Conservation (phyloP, 2,888 invertebrate genomes). For the Acanthosepion lycidas region DNA sequence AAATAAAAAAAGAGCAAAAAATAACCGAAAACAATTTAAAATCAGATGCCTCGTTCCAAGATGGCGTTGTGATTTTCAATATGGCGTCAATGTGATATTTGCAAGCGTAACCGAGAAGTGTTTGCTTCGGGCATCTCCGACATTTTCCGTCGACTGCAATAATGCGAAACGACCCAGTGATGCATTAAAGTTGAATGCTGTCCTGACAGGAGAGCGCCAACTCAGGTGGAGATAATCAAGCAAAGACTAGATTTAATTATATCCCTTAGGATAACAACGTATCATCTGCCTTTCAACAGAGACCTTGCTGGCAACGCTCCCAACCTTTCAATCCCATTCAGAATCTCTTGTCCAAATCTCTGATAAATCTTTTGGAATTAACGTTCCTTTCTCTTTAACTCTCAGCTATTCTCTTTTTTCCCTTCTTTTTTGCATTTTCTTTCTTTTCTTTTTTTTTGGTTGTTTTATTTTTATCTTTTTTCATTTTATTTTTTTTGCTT, state of each 20-base stretch:
- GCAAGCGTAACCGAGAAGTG: background rate
- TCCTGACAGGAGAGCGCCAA: conserved; percentile 21
- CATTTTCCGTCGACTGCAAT: conserved; percentile 33
- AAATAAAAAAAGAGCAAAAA: background rate
- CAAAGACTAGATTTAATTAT: conserved; percentile 33
- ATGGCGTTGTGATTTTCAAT: conserved; percentile 8
- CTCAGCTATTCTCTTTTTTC: background rate
- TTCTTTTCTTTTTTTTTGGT: background rate
- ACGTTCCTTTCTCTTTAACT: background rate
- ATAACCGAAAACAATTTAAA: background rate
- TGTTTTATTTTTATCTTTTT: background rate
- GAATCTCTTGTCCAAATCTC: background rate
- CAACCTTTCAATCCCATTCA: background rate
- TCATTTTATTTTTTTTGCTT: background rate
- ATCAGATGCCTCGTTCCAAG: background rate
- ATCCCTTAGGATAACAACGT: conserved; percentile 33
- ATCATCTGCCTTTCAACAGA: conserved; percentile 9
- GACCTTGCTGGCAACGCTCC: background rate
- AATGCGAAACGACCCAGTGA: background rate
- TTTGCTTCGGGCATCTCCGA: background rate
- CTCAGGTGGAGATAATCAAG: conserved; percentile 16
- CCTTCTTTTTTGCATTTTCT: background rate
- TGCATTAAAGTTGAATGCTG: conserved; percentile 33
- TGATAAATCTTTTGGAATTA: background rate
- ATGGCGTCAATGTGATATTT: background rate